These are phyloP conservation scores for Acleris sparsana DNA, from an alignment of 2,888 invertebrate genomes.

Conservation along the genomic window DNA sequence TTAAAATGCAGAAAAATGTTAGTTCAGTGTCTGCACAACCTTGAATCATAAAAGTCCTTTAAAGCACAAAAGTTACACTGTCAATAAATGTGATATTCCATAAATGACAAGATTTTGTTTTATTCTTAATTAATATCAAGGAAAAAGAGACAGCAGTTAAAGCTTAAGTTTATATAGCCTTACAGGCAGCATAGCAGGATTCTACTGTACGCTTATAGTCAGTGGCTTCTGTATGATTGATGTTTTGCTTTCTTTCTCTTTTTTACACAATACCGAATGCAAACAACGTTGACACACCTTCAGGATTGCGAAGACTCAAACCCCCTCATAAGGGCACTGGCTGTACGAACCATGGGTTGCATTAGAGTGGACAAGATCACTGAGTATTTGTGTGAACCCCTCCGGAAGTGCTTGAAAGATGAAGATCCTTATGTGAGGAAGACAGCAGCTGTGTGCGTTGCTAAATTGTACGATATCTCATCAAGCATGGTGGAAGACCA, in stretches of 20 bases:
- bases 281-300: constrained; percentile 53
- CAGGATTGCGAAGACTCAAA: constrained; percentile 99
- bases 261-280: constrained; percentile 58
- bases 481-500: constrained; percentile 86
- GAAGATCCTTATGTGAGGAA: constrained; percentile 99
- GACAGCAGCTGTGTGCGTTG: constrained; percentile 99
- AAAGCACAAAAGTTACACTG: no score
- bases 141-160: background rate
- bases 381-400: constrained; percentile 98
- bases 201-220: constrained; percentile 62
- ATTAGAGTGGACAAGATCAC: constrained; percentile 99
- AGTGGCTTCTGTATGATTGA: constrained; percentile 68
- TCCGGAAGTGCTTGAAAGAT: constrained; percentile 96
- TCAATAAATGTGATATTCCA: no score
- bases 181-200: constrained; percentile 46
- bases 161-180: constrained; percentile 8
- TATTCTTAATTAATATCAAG: background rate
- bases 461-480: constrained; percentile 98
- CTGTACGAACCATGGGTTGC: constrained; percentile 99
- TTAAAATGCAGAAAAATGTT: no score
- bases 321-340: constrained; percentile 98
- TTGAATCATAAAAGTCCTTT: no score
- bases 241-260: constrained; percentile 63
- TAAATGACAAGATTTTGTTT: no score
- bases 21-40: no score